Evolutionary conservation across 2,113 vertebrate genomes (phyloP), one percentile per base, ranked within the genome.

Genomic region (Protobothrops flavoviridis): DNA sequence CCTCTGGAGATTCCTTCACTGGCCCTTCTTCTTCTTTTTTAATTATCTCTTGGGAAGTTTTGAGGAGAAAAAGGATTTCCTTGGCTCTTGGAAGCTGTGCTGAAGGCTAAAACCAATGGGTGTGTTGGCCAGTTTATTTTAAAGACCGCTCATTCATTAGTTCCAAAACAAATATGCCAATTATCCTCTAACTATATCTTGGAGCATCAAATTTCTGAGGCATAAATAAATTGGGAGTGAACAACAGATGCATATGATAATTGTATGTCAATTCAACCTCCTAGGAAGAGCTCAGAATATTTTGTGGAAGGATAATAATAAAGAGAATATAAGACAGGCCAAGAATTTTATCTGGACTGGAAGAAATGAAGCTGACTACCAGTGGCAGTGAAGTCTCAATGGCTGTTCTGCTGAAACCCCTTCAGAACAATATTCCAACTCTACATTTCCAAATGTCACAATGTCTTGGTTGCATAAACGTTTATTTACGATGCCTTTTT

Each of bases 31-130:
- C 0, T 61, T 24, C 2, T 26, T 29, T 4, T 64, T 59, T 59
- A 8, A 26, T 26, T 69, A 0, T 3, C 2, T 12, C 1, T 0
- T 0, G 0, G 21, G 74, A 69, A 93, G 45, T 45, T n/a, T 0
- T 21, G 26, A 33, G 3, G 15, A 43, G 59, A 20, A 53, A 39
- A 3, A 85, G 43, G 85, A 69, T 55, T 91, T 90, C 43, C 64
- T 89, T 91, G 24, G 33, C 4, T 85, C 85, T 91, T 1, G 21
- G 61, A 90, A 88, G 95, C 94, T 48, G 93, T 89, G 92, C 0
- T 26, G 64, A 74, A 92, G 89, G 0, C 0, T 0, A 39, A 43
- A 59, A 81, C 17, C 10, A 3, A 43, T 0, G n/a, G 39, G 91
- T 33, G 56, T 1, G 56, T 0, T 0, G 0, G 43, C 0, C 10